Conservation (phyloP, 2,113 vertebrate genomes). For the Bubo bubo region DNA sequence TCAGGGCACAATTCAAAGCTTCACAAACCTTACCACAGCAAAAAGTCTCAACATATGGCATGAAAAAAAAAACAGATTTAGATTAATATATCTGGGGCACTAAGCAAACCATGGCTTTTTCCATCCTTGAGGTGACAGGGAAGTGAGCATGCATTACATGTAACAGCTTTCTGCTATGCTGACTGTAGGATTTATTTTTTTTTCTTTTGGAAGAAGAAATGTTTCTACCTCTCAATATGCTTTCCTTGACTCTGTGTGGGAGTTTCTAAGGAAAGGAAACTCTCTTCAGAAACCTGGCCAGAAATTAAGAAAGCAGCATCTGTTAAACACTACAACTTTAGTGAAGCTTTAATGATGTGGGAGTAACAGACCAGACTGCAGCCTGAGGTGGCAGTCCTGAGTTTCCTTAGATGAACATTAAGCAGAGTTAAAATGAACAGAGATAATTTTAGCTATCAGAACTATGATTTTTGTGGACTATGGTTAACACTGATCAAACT, state of each 20-base stretch:
- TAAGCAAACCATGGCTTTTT: not conserved
- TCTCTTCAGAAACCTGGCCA: not conserved
- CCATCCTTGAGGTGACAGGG: not conserved
- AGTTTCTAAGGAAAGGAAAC: not conserved
- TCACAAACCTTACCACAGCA: not conserved
- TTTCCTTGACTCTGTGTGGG: not conserved
- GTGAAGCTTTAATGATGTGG: not conserved
- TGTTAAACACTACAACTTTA: slow-evolving; percentile 3
- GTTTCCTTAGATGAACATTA: not conserved
- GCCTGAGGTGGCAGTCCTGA: not conserved
- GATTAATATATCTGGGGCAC: not conserved
- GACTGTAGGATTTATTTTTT: not conserved
- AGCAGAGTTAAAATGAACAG: not conserved
- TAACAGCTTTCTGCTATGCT: not conserved
- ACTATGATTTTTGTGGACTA: not conserved
- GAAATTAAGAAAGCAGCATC: not conserved
- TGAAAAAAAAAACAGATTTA: not conserved
- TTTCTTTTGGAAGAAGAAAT: not conserved
- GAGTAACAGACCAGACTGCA: not conserved
- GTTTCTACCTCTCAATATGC: not conserved
- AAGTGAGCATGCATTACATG: not conserved
- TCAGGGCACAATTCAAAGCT: not conserved
- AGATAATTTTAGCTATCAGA: not conserved
- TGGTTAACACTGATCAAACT: not conserved
- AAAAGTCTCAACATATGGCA: not conserved